Conservation (phyloP, 2,797 vertebrate species). For the Silurus lanzhouensis region DNA sequence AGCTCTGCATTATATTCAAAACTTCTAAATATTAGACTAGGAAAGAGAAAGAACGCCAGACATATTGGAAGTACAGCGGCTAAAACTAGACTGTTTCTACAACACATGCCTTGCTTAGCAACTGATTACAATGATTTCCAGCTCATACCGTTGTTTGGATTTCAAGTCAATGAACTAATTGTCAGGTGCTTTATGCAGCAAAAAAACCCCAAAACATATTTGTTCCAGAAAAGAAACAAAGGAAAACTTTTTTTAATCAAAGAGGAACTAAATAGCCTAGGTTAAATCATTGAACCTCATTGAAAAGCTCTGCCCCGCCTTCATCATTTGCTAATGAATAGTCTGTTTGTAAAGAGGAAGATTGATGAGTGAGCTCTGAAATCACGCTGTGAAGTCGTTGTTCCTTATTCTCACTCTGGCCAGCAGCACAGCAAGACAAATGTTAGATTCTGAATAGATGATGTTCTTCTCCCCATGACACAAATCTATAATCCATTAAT, state of each 20-base stretch:
- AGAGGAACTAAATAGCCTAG: background rate
- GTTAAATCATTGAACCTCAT: conserved; percentile 15
- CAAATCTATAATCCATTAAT: conserved; percentile 42
- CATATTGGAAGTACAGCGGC: conserved; percentile 1
- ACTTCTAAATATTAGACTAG: conserved; percentile 7
- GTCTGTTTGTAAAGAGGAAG: conserved; percentile 24
- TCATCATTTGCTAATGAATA: conserved; percentile 9
- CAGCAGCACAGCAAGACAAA: conserved; percentile 45
- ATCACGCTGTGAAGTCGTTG: conserved; percentile 52
- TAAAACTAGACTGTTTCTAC: conserved; percentile 34
- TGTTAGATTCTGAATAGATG: conserved; percentile 41
- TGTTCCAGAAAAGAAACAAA: background rate
- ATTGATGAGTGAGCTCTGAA: conserved; percentile 43
- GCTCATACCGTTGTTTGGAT: background rate
- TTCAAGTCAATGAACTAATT: background rate
- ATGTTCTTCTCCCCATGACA: conserved; percentile 35
- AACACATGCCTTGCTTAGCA: conserved; percentile 54
- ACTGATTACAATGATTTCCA: conserved; percentile 35
- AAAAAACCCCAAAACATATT: background rate
- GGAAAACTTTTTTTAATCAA: background rate
- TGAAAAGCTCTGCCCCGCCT: background rate
- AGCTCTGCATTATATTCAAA: conserved; percentile 24
- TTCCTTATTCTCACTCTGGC: conserved; percentile 35
- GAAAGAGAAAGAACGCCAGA: background rate
- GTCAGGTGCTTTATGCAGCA: background rate